Evolutionary conservation across 2,797 vertebrate species (phyloP), one percentile per base, ranked within the genome.

Genomic region (Dallia pectoralis): DNA sequence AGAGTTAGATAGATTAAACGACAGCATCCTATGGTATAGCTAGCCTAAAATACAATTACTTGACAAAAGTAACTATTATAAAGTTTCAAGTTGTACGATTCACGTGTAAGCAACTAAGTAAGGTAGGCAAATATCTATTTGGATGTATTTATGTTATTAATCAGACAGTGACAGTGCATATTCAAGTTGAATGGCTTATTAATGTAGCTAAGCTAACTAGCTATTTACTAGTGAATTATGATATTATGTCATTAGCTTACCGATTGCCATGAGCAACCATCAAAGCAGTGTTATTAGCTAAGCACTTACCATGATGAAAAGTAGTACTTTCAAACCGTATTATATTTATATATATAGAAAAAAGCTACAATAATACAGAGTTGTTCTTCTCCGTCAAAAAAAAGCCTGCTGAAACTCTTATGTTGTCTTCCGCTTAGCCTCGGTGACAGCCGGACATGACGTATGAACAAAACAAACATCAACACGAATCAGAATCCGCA

Each of bases 251-350:
- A 66, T 76, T 67, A 12, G 0, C 32, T 0, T 36, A 0, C 14
- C 30, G 1, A 25, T 30, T 27, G 2, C 68, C 72, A 59, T 33
- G 40, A 71, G 1, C 5, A 18, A 19, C 8, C 12, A 25, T 71
- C 2, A 62, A 22, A 29, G 36, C 22, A 0, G 0, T 62, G 0
- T 5, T 0, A 53, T 15, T 40, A 12, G 9, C 40, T 44, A 1
- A 32, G 9, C 59, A 82, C 91, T 81, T 79, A 93, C 93, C 93
- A 93, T 93, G 36, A 67, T 78, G 73, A 5, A 66, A 1, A 25
- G 2, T 61, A n/a, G 1, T 16, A n/a, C 51, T 3, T 2, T 15
- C 2, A n/a, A 5, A 1, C 70, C 65, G n/a, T 29, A 1, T 29
- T 44, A 64, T 33, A 67, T 67, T 53, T 70, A 61, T 67, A 63